phyloP scores from a whole-genome alignment of 2,888 invertebrate species.

The Tromatobia lineatoria region DNA sequence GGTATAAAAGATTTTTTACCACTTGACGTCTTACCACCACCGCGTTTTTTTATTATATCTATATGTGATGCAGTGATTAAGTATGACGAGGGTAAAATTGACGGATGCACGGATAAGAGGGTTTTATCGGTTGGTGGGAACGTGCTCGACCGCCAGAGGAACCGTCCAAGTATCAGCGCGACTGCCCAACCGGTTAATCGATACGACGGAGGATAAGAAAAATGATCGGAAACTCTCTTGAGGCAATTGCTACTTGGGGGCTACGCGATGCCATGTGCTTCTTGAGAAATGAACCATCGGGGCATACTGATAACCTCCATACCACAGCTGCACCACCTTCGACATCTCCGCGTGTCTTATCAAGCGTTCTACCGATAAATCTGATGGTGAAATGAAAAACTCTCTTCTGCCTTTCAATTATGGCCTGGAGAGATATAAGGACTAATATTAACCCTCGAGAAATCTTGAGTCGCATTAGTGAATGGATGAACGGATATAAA shows the following conservation, averaged over 20 bases:
- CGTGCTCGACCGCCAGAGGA: slow-evolving; percentile 34
- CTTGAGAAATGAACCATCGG: slow-evolving; percentile 69
- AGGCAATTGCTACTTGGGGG: slow-evolving; percentile 56
- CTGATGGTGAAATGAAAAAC: slow-evolving; percentile 58
- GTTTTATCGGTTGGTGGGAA: slow-evolving; percentile 61
- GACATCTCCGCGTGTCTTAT: slow-evolving; percentile 55
- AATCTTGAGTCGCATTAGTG: neutral
- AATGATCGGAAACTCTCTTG: slow-evolving; percentile 68
- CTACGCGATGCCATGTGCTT: slow-evolving; percentile 58
- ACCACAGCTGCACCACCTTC: slow-evolving; percentile 43
- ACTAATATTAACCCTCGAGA: slow-evolving; percentile 3
- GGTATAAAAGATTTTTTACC: neutral
- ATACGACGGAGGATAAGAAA: slow-evolving; percentile 69
- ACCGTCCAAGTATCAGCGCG: slow-evolving; percentile 13
- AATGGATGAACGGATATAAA: neutral
- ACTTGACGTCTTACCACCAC: neutral
- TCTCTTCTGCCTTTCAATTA: slow-evolving; percentile 59
- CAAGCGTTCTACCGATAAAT: slow-evolving; percentile 66
- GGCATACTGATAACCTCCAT: slow-evolving; percentile 53
- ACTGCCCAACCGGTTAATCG: slow-evolving; percentile 68
- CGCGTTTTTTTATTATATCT: slow-evolving; percentile 1
- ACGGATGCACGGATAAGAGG: slow-evolving; percentile 68
- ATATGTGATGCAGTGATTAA: slow-evolving; percentile 62
- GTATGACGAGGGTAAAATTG: slow-evolving; percentile 67
- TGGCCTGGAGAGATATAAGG: slow-evolving; percentile 2